phyloP scores from a whole-genome alignment of 2,888 invertebrate species.

The Drosophila anceps region DNA sequence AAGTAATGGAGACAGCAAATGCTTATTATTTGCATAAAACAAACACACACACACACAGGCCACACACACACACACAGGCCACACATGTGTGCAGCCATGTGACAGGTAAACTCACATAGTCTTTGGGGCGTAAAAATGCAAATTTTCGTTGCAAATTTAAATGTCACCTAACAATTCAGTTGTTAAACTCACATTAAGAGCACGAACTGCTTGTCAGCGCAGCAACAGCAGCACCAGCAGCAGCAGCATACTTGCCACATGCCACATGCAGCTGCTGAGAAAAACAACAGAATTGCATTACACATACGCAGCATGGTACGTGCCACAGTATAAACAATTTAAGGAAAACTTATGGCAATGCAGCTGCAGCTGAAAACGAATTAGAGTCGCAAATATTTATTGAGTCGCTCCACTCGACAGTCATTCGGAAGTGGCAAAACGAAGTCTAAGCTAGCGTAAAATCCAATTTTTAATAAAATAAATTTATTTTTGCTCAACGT shows the following conservation, averaged over 20 bases:
- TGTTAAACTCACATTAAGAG: slow-evolving; percentile 74
- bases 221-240: slow-evolving; percentile 6
- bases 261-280: slow-evolving; percentile 38
- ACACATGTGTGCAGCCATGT: background rate
- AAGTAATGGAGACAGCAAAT: slow-evolving; percentile 76
- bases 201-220: slow-evolving; percentile 18
- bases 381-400: slow-evolving; percentile 2
- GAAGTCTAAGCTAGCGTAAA: background rate
- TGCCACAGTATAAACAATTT: slow-evolving; percentile 29
- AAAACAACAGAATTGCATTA: slow-evolving; percentile 31
- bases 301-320: slow-evolving; percentile 41
- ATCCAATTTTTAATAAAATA: background rate
- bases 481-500: background rate
- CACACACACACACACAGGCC: slow-evolving; percentile 16
- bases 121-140: slow-evolving; percentile 57
- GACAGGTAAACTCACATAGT: slow-evolving; percentile 8
- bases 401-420: background rate
- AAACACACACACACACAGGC: slow-evolving; percentile 5
- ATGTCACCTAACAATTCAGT: slow-evolving; percentile 75
- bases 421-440: background rate
- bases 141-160: slow-evolving; percentile 76
- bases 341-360: background rate
- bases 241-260: slow-evolving; percentile 21
- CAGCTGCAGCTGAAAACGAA: slow-evolving; percentile 1
- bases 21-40: slow-evolving; percentile 76